Percentiles rank a stretch among this genome's conserved stretches.
These are phyloP conservation scores for Laothoe populi DNA, from an alignment of 2,888 invertebrate genomes.

Conservation along the genomic window DNA sequence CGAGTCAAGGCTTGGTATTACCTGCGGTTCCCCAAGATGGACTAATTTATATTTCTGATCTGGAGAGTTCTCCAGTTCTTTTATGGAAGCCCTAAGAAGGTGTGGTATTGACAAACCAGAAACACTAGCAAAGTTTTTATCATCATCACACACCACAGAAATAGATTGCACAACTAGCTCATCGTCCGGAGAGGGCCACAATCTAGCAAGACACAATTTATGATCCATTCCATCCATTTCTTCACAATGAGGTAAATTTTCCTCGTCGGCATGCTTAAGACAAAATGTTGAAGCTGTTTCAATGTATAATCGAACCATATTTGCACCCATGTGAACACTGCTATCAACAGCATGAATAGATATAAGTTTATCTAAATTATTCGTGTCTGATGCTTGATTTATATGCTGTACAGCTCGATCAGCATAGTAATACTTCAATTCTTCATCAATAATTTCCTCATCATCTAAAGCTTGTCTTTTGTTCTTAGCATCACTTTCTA, in stretches of 20 bases:
- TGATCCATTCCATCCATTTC: conserved; percentile 64
- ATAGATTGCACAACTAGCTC: conserved; percentile 58
- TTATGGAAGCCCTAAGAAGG: conserved; percentile 56
- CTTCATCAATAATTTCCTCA: conserved; percentile 65
- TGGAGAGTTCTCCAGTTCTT: conserved; percentile 52
- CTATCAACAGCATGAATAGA: conserved; percentile 58
- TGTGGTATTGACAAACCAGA: conserved; percentile 56
- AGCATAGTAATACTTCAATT: conserved; percentile 61
- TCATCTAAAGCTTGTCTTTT: conserved; percentile 50
- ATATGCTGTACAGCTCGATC: conserved; percentile 58
- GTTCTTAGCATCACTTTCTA: conserved; percentile 32
- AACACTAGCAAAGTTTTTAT: conserved; percentile 54
- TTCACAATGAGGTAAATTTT: conserved; percentile 56
- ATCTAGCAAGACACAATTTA: conserved; percentile 60
- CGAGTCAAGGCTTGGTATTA: conserved; percentile 62
- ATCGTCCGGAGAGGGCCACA: conserved; percentile 68
- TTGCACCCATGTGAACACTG: conserved; percentile 56
- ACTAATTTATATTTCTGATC: conserved; percentile 56
- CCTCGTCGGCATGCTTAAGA: conserved; percentile 50
- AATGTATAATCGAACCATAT: conserved; percentile 63
- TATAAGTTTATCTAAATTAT: conserved; percentile 65
- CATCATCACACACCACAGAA: conserved; percentile 63
- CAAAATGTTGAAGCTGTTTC: conserved; percentile 69
- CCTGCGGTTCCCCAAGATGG: conserved; percentile 59
- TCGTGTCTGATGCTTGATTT: conserved; percentile 52